Evolutionary conservation across 2,888 invertebrate genomes (phyloP), one percentile per base, ranked within the genome.

Genomic region (Agonopterix subpropinquella): DNA sequence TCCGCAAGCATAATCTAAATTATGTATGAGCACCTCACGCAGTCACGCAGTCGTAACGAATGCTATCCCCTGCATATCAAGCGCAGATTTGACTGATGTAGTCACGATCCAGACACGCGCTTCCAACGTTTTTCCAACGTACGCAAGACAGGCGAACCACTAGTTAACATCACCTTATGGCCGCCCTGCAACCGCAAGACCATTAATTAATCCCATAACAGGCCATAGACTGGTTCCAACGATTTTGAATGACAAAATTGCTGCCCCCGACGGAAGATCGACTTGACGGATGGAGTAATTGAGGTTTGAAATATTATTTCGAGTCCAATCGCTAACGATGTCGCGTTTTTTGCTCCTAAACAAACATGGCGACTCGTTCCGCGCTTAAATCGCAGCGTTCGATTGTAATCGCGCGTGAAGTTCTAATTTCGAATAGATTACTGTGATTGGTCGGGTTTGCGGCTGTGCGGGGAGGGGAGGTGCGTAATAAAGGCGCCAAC

Each of bases 161-260:
- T 67, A 62, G 67, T 81, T 80, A 77, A 70, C 82, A 81, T 81
- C 65, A 64, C 48, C 55, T 70, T 79, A 80, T 78, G 81, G 81
- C 57, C 53, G 54, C 56, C 57, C 58, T 45, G 65, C 64, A 60
- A 64, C 70, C 70, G 58, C 59, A 54, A 51, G 59, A 60, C 62
- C 73, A 79, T 74, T 82, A 80, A 81, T 80, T 80, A 80, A 72
- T 68, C 60, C 80, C 78, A 74, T 79, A 82, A 70, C 70, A 59
- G 81, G 79, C 62, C 63, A 56, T 52, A 50, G 65, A 70, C 72
- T 55, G 56, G 73, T 65, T 65, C 48, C 59, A 58, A 62, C 64
- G 73, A 75, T 79, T 80, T 80, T 77, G 80, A 80, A 80, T 80
- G 80, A 79, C 82, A 77, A 80, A 82, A 80, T 77, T 64, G 63